A percentile compares a stretch with the other conserved stretches of the same genome.
Evolutionary conservation across 2,797 vertebrate species (phyloP).

Genomic region (Anniella stebbinsi): DNA sequence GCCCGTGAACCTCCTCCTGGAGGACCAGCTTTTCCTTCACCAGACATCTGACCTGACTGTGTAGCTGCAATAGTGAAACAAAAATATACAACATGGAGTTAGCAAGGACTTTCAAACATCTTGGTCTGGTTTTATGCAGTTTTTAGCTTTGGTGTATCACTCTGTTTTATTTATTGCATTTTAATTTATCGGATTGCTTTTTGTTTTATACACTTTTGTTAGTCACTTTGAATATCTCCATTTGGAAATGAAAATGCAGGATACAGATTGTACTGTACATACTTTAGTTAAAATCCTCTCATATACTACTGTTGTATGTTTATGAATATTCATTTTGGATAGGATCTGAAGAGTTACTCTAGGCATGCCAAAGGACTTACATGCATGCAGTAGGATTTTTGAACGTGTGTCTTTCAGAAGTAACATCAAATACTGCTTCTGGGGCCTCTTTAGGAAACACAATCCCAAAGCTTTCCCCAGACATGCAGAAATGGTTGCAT

Average conservation of each 20-base stretch:
- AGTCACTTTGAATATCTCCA: neutral
- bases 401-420: neutral
- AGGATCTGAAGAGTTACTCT: neutral
- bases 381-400: neutral
- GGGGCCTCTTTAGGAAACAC: neutral
- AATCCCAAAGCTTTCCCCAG: neutral
- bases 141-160: neutral
- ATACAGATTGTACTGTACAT: neutral
- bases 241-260: neutral
- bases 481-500: neutral
- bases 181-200: neutral
- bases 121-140: neutral
- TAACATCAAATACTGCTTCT: neutral
- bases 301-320: neutral
- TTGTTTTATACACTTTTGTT: neutral
- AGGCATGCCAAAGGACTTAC: neutral
- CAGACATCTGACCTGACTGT: slow-evolving; percentile 98
- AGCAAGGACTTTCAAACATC: neutral
- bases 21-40: slow-evolving; percentile 98
- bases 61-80: slow-evolving; percentile 82
- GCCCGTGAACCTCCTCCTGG: slow-evolving; percentile 90
- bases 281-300: neutral
- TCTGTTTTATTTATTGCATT: neutral
- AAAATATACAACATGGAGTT: neutral
- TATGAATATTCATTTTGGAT: neutral